These are phyloP conservation scores for Drosophila melanica DNA, from an alignment of 1,140 invertebrate species.

Conservation along the genomic window DNA sequence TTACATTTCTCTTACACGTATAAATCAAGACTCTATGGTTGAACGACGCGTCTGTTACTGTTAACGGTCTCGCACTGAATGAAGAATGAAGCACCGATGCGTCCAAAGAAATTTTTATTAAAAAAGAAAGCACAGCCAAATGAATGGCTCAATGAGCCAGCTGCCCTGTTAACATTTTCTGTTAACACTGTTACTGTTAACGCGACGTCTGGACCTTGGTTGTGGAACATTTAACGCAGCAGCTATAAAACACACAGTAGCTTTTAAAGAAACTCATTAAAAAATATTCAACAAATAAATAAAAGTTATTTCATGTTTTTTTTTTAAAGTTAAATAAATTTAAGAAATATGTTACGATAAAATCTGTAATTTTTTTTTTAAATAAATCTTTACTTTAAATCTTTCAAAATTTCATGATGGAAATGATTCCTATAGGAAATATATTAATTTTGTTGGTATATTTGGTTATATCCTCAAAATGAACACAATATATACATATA, in stretches of 20 bases:
- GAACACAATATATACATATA: neutral
- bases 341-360: too few relatives aligned
- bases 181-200: conserved; percentile 25
- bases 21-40: conserved; percentile 6
- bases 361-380: too few relatives aligned
- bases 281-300: neutral
- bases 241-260: neutral
- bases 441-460: too few relatives aligned
- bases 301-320: neutral
- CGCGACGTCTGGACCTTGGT: neutral
- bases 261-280: neutral
- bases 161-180: conserved; percentile 18
- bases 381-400: too few relatives aligned
- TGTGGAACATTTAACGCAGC: neutral
- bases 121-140: conserved; percentile 79
- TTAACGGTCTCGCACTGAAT: conserved; percentile 80
- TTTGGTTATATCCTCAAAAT: neutral
- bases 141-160: conserved; percentile 38
- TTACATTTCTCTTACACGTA: conserved; percentile 63
- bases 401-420: neutral
- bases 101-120: conserved; percentile 81
- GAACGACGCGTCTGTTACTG: conserved; percentile 68
- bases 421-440: neutral
- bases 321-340: neutral
- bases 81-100: conserved; percentile 75